These are phyloP conservation scores for Eumerus sabulonum DNA, from an alignment of 2,888 invertebrate genomes.

Conservation along the genomic window DNA sequence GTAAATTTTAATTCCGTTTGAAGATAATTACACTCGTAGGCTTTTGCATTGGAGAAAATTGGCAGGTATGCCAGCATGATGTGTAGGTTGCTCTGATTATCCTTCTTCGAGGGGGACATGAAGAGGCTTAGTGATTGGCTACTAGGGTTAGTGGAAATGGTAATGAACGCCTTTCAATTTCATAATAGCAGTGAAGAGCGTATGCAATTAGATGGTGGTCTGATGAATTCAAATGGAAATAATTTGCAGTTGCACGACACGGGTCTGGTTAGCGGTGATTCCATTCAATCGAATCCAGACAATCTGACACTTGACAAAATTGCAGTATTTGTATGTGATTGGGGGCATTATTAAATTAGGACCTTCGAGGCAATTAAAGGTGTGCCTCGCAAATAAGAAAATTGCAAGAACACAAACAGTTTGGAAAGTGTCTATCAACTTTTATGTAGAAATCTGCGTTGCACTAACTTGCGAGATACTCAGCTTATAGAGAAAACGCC, in stretches of 20 bases:
- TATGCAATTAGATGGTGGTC: constrained; percentile 38
- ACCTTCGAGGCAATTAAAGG: too few relatives aligned
- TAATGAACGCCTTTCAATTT: constrained; percentile 44
- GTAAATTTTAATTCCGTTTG: constrained; percentile 57
- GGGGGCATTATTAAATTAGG: too few relatives aligned
- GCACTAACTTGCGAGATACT: too few relatives aligned
- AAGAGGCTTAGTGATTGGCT: constrained; percentile 32
- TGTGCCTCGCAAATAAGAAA: too few relatives aligned
- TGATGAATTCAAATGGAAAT: constrained; percentile 28
- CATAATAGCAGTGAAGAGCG: constrained; percentile 35
- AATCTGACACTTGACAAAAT: too few relatives aligned
- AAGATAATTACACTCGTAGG: constrained; percentile 62
- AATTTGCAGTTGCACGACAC: constrained; percentile 5
- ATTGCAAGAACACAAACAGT: too few relatives aligned
- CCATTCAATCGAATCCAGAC: too few relatives aligned
- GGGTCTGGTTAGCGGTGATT: constrained; percentile 14
- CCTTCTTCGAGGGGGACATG: background rate
- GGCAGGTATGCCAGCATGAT: constrained; percentile 37
- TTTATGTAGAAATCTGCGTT: too few relatives aligned
- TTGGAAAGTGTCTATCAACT: too few relatives aligned
- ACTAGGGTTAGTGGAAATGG: constrained; percentile 20
- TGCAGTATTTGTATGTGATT: too few relatives aligned
- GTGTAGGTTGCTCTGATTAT: background rate
- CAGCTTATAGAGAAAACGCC: too few relatives aligned
- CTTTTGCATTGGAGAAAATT: constrained; percentile 54